phyloP scores from a whole-genome alignment of 1,140 invertebrate genomes.

The Drosophila triauraria region DNA sequence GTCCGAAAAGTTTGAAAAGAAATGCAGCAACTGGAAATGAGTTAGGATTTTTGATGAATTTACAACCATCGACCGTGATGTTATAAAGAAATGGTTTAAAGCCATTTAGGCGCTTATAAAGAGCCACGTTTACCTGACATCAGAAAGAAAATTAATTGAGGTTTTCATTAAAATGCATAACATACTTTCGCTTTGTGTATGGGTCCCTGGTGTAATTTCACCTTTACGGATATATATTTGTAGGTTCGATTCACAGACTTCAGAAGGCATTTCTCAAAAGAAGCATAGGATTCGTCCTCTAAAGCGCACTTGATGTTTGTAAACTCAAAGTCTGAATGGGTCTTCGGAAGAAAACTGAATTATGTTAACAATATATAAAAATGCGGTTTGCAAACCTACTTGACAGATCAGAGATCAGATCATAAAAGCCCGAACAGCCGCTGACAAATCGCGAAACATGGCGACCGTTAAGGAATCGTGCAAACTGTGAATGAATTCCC shows the following conservation, averaged over 20 bases:
- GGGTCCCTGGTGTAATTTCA: background rate
- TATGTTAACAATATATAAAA: background rate
- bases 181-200: background rate
- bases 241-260: conserved; percentile 14
- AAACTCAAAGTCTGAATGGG: background rate
- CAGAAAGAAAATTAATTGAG: background rate
- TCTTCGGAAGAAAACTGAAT: background rate
- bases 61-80: background rate
- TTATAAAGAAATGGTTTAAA: conserved; percentile 12
- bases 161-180: background rate
- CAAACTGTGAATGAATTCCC: background rate
- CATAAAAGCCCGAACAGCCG: background rate
- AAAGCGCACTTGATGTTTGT: background rate
- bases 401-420: background rate
- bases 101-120: conserved; percentile 2
- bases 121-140: background rate
- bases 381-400: background rate
- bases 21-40: background rate
- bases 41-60: background rate
- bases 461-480: background rate
- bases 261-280: conserved; percentile 2
- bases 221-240: background rate
- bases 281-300: background rate
- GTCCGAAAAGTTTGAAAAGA: background rate
- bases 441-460: background rate